Percentiles rank a stretch among this genome's conserved stretches.
Evolutionary conservation across 2,888 invertebrate genomes (phyloP).

Genomic region (Lingula anatina): DNA sequence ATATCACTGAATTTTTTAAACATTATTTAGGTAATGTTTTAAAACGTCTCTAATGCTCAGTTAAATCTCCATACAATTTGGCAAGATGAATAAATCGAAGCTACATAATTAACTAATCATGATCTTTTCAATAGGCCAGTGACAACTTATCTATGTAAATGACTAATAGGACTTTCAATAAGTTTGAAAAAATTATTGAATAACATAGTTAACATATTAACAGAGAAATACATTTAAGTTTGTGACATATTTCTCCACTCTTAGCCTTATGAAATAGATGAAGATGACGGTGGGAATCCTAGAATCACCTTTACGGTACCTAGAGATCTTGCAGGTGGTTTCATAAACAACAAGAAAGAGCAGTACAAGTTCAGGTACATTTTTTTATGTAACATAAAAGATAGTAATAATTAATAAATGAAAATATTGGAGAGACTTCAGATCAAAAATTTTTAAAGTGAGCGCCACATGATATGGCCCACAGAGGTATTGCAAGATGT

Average conservation of each 20-base stretch:
- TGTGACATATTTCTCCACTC: constrained; percentile 3
- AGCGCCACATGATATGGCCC: too few species aligned
- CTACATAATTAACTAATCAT: too few species aligned
- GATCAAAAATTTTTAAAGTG: too few species aligned
- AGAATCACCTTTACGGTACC: constrained; percentile 40
- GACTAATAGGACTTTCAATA: background rate
- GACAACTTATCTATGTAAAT: too few species aligned
- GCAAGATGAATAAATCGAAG: too few species aligned
- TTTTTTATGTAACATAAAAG: constrained; percentile 13
- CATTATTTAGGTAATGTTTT: too few species aligned
- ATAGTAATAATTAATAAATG: background rate
- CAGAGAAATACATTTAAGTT: background rate
- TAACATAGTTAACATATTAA: background rate
- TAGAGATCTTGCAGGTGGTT: constrained; percentile 44
- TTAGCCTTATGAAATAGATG: constrained; percentile 44
- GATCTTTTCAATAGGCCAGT: background rate
- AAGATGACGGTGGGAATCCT: constrained; percentile 29
- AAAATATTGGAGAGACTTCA: too few species aligned
- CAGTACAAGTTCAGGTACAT: constrained; percentile 49
- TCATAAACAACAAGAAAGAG: constrained; percentile 52
- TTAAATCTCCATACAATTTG: too few species aligned
- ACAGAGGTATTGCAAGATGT: too few species aligned
- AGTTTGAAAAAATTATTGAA: background rate
- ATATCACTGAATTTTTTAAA: too few species aligned
- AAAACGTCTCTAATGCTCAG: too few species aligned